These are phyloP conservation scores for Hermodice carunculata DNA, from an alignment of 2,888 invertebrate genomes.

Conservation along the genomic window DNA sequence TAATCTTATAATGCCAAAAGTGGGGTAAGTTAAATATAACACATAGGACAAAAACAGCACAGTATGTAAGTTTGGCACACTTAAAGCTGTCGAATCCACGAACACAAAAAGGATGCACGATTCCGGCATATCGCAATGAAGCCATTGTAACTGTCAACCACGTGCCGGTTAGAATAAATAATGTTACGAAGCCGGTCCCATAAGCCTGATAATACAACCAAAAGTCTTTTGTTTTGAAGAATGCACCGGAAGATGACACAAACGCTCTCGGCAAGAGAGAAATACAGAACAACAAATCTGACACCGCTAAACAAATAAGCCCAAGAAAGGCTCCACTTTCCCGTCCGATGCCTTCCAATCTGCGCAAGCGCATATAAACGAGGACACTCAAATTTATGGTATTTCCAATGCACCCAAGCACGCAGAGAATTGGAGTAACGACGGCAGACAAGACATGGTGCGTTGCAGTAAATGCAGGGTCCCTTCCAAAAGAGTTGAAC, in stretches of 20 bases:
- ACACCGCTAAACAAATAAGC: conserved; percentile 24
- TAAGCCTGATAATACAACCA: conserved; percentile 50
- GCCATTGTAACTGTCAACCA: conserved; percentile 66
- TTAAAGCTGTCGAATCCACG: conserved; percentile 26
- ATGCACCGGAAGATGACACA: conserved; percentile 29
- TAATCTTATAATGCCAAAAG: conserved; percentile 16
- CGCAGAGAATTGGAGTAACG: conserved; percentile 16
- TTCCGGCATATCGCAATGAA: conserved; percentile 61
- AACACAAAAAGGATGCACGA: conserved; percentile 64
- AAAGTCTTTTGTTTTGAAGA: background rate
- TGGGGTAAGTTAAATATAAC: conserved; percentile 19
- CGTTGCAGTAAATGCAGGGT: no score
- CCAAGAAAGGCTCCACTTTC: conserved; percentile 27
- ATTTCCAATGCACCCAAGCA: conserved; percentile 30
- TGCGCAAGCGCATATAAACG: conserved; percentile 10
- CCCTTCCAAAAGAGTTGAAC: no score
- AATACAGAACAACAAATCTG: conserved; percentile 33
- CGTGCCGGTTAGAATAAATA: conserved; percentile 63
- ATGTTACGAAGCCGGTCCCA: conserved; percentile 54
- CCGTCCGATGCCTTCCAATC: background rate
- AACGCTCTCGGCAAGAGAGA: conserved; percentile 57
- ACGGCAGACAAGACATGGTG: conserved; percentile 11
- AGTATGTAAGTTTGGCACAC: conserved; percentile 29
- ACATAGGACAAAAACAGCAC: conserved; percentile 24
- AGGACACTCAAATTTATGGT: conserved; percentile 26